phyloP scores from a whole-genome alignment of 2,113 vertebrate species.

The Rhynchomys soricoides region DNA sequence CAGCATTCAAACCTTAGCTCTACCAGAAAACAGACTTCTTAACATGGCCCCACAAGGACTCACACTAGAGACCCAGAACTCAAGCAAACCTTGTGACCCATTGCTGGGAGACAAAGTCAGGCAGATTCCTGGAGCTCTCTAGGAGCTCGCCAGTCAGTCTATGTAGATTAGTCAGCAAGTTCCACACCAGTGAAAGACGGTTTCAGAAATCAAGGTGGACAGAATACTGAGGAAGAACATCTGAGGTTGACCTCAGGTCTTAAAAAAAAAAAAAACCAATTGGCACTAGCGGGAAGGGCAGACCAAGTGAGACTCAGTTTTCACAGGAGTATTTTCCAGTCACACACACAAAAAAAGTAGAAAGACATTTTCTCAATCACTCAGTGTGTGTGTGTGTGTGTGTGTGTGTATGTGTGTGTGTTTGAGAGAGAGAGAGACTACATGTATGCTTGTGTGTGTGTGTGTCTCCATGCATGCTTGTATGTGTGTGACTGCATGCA shows the following conservation, averaged over 20 bases:
- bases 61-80: neutral
- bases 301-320: neutral
- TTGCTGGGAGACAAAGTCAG: neutral
- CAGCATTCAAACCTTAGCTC: too few species aligned
- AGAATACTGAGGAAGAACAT: neutral
- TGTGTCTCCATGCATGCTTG: neutral
- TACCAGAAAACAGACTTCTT: too few species aligned
- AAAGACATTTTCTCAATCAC: neutral
- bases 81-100: neutral
- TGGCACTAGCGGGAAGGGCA: neutral
- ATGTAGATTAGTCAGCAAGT: too few species aligned
- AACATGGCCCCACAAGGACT: too few species aligned
- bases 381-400: neutral
- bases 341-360: neutral
- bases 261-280: neutral
- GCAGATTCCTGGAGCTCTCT: neutral
- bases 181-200: neutral
- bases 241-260: neutral
- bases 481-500: neutral
- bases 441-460: too few species aligned
- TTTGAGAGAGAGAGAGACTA: too few species aligned
- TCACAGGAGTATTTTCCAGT: neutral
- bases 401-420: too few species aligned
- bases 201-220: neutral
- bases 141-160: neutral